Conservation (phyloP, 2,113 vertebrate genomes). For the Corythoichthys intestinalis region DNA sequence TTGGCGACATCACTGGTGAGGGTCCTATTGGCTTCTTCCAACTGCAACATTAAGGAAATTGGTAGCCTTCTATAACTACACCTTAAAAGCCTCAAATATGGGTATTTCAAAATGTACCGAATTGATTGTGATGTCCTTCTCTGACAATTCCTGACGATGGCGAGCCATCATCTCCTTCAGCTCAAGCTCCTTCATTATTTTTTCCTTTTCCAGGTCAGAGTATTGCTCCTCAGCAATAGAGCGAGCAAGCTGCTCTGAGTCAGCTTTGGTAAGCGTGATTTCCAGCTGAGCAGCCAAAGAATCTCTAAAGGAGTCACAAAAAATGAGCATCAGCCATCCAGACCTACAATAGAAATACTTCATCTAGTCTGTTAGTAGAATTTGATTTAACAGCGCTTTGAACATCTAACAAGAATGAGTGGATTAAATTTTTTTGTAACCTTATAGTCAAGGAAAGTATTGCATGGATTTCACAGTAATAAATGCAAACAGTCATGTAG, state of each 20-base stretch:
- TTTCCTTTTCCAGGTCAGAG: conserved; percentile 97
- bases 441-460: neutral
- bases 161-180: conserved; percentile 99
- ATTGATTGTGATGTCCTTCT: conserved; percentile 92
- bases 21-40: conserved; percentile 95
- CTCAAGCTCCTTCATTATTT: conserved; percentile 99
- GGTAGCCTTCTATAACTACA: neutral
- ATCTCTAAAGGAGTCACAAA: conserved; percentile 72
- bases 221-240: conserved; percentile 98
- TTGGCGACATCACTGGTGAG: conserved; percentile 94
- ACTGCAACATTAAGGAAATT: conserved; percentile 59
- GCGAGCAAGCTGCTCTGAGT: conserved; percentile 94
- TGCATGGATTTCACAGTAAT: neutral
- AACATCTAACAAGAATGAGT: neutral
- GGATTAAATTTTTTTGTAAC: neutral
- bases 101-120: conserved; percentile 75
- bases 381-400: neutral
- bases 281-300: conserved; percentile 95
- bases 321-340: neutral
- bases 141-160: conserved; percentile 89
- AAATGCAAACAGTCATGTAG: neutral
- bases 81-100: neutral
- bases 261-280: conserved; percentile 95
- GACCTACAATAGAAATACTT: neutral
- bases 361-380: neutral